These are phyloP conservation scores for Cybosia mesomella DNA, from an alignment of 2,888 invertebrate genomes.

Conservation along the genomic window DNA sequence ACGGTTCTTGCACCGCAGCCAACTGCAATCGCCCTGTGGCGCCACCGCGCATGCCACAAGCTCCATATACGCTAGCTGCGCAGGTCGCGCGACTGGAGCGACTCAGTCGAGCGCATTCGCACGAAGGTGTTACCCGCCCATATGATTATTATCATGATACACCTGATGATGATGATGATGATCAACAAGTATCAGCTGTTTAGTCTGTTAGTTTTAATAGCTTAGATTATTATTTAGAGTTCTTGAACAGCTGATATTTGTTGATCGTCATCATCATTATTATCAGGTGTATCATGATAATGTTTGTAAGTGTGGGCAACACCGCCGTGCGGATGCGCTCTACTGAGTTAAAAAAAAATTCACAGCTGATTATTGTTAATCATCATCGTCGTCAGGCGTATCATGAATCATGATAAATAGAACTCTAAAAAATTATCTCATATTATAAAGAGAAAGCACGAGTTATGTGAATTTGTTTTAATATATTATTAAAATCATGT, in stretches of 20 bases:
- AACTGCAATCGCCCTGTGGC: slow-evolving; percentile 89
- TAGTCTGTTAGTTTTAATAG: slow-evolving; percentile 70
- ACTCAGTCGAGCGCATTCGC: slow-evolving; percentile 94
- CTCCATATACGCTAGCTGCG: slow-evolving; percentile 94
- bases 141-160: slow-evolving; percentile 89
- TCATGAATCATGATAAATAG: slow-evolving; percentile 69
- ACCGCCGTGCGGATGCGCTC: slow-evolving; percentile 95
- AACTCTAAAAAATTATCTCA: slow-evolving; percentile 84
- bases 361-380: background rate
- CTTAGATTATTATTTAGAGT: slow-evolving; percentile 73
- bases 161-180: slow-evolving; percentile 84
- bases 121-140: slow-evolving; percentile 93
- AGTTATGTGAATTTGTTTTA: slow-evolving; percentile 79
- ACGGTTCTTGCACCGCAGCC: slow-evolving; percentile 90
- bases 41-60: slow-evolving; percentile 89
- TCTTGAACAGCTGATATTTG: slow-evolving; percentile 80
- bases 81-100: slow-evolving; percentile 94
- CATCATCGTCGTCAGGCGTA: background rate
- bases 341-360: slow-evolving; percentile 86
- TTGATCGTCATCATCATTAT: slow-evolving; percentile 83
- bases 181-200: slow-evolving; percentile 85
- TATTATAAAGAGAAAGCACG: slow-evolving; percentile 83
- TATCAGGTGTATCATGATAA: slow-evolving; percentile 84
- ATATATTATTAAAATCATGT: slow-evolving; percentile 74
- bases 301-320: slow-evolving; percentile 92